Evolutionary conservation across 2,797 vertebrate genomes (phyloP).

Genomic region (Liparis tanakae): DNA sequence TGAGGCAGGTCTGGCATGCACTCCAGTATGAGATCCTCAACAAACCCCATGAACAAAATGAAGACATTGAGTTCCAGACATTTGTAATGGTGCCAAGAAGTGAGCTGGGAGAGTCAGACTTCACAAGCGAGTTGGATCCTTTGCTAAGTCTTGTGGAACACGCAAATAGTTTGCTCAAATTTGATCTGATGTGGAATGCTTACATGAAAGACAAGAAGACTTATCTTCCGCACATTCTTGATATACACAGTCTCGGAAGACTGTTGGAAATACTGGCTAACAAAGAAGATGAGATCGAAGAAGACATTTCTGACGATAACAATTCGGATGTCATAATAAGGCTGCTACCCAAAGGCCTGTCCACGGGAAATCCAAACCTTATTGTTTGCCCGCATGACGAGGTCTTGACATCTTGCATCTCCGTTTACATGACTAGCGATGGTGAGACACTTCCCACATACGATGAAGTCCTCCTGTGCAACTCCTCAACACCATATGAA

Average conservation of each 20-base stretch:
- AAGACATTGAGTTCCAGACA: constrained; percentile 82
- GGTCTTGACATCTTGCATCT: constrained; percentile 87
- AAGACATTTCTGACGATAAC: constrained; percentile 53
- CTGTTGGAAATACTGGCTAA: constrained; percentile 82
- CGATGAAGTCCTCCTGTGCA: constrained; percentile 94
- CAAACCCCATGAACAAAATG: constrained; percentile 67
- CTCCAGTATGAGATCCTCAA: constrained; percentile 81
- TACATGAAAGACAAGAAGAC: constrained; percentile 85
- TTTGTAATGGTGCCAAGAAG: constrained; percentile 66
- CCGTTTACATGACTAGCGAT: constrained; percentile 89
- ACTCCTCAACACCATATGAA: constrained; percentile 85
- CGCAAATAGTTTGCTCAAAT: constrained; percentile 54
- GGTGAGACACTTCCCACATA: constrained; percentile 87
- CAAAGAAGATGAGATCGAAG: constrained; percentile 58
- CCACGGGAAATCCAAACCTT: constrained; percentile 88
- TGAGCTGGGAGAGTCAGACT: constrained; percentile 29
- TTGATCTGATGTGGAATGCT: constrained; percentile 85
- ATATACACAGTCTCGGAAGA: constrained; percentile 85
- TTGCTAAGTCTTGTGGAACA: constrained; percentile 55
- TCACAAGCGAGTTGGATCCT: constrained; percentile 28
- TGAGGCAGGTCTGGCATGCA: constrained; percentile 72
- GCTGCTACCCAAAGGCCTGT: constrained; percentile 83
- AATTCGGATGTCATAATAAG: constrained; percentile 61
- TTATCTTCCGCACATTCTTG: constrained; percentile 86
- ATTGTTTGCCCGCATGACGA: constrained; percentile 87